A percentile compares a stretch with the other conserved stretches of the same genome.
Conservation (phyloP, 2,888 invertebrate genomes). For the Cyclophora punctaria region DNA sequence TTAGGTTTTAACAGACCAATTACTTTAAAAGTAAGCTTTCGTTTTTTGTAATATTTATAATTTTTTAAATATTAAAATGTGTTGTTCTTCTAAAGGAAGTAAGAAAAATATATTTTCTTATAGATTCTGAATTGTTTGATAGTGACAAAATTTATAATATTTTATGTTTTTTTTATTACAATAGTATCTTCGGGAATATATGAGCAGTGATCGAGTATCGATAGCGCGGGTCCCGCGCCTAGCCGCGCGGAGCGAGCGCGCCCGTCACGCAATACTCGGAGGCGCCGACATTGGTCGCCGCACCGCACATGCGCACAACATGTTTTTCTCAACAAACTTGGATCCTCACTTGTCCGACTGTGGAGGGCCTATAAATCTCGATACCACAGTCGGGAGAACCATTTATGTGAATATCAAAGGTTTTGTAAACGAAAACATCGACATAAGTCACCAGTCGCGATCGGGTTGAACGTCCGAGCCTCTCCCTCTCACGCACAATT, state of each 20-base stretch:
- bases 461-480: slow-evolving; percentile 6
- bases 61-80: too few relatives aligned
- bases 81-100: too few relatives aligned
- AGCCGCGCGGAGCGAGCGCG: slow-evolving; percentile 15
- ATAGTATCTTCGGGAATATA: too few relatives aligned
- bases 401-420: slow-evolving; percentile 31
- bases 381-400: slow-evolving; percentile 22
- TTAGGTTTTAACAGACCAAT: too few relatives aligned
- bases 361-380: slow-evolving; percentile 45
- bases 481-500: slow-evolving; percentile 7
- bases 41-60: too few relatives aligned
- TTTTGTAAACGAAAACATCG: slow-evolving; percentile 39
- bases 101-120: too few relatives aligned
- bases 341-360: slow-evolving; percentile 35
- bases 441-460: slow-evolving; percentile 15
- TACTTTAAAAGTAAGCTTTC: too few relatives aligned
- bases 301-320: slow-evolving; percentile 46
- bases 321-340: slow-evolving; percentile 59
- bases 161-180: too few relatives aligned
- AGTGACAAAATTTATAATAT: not conserved
- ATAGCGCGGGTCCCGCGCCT: slow-evolving; percentile 29
- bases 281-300: slow-evolving; percentile 44
- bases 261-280: slow-evolving; percentile 35
- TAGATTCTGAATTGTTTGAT: too few relatives aligned
- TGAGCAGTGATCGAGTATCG: slow-evolving; percentile 14